These are phyloP conservation scores for Uloborus diversus DNA, from an alignment of 1,140 invertebrate species.

Conservation along the genomic window DNA sequence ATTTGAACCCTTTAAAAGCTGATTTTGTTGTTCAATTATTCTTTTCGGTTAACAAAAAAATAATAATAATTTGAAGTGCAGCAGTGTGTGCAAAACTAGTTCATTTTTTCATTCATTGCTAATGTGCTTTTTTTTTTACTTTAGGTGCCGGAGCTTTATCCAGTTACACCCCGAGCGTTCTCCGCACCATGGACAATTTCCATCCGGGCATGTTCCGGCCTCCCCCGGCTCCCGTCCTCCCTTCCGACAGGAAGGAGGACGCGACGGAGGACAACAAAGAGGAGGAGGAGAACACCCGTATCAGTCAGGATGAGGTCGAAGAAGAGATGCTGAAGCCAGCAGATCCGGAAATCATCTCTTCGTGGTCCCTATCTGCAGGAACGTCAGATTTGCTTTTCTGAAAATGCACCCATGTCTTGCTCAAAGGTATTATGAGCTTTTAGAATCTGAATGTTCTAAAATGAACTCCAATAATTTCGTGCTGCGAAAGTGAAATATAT, in stretches of 20 bases:
- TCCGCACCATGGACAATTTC: conserved; percentile 47
- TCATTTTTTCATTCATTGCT: neutral
- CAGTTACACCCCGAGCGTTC: conserved; percentile 50
- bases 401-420: conserved; percentile 56
- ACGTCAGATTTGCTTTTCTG: conserved; percentile 74
- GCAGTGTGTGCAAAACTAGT: neutral
- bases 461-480: too few species aligned
- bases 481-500: too few species aligned
- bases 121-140: neutral
- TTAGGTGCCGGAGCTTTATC: conserved; percentile 31
- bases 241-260: neutral
- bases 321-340: conserved; percentile 71
- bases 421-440: too few species aligned
- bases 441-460: too few species aligned
- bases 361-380: conserved; percentile 72
- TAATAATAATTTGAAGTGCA: neutral
- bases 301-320: conserved; percentile 51
- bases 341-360: conserved; percentile 69
- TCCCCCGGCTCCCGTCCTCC: neutral
- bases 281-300: neutral
- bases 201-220: conserved; percentile 47
- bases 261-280: conserved; percentile 24
- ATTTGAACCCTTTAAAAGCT: neutral
- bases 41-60: neutral
- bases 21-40: neutral